These are phyloP conservation scores for Graptemys geographica DNA, from an alignment of 2,797 vertebrate genomes.

Conservation along the genomic window DNA sequence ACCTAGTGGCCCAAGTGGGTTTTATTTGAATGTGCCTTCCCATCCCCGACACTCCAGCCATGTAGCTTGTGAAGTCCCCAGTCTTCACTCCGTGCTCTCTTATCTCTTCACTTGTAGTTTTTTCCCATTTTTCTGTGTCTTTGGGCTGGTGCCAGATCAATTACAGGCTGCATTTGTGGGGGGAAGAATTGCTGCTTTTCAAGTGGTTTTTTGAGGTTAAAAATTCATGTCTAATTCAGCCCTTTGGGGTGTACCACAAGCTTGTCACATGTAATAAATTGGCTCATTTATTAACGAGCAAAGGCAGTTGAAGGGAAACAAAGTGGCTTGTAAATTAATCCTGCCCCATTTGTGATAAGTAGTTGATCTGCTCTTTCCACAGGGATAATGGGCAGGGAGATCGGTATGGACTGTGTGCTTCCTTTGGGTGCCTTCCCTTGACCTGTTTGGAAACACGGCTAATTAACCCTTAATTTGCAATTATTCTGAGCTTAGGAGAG, in stretches of 20 bases:
- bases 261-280: constrained; percentile 74
- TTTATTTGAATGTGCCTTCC: background rate
- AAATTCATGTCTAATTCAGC: constrained; percentile 54
- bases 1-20: background rate
- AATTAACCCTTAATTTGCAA: constrained; percentile 47
- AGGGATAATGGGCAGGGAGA: constrained; percentile 25
- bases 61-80: accelerated
- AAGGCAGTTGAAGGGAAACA: constrained; percentile 61
- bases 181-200: constrained; percentile 33
- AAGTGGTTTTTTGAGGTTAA: constrained; percentile 61
- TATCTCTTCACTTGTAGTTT: accelerated
- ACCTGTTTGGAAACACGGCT: background rate
- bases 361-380: constrained; percentile 60
- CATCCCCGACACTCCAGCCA: accelerated
- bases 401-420: constrained; percentile 10
- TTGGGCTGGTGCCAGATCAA: constrained; percentile 27
- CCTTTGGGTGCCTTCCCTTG: background rate
- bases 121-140: background rate
- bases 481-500: background rate
- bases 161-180: background rate
- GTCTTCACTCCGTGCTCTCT: background rate
- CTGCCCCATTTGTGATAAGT: constrained; percentile 58
- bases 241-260: constrained; percentile 72
- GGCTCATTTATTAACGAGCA: constrained; percentile 69
- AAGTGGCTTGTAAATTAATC: constrained; percentile 64